Percentiles rank a stretch among this genome's conserved stretches.
phyloP scores from a whole-genome alignment of 2,113 vertebrate species.

The Neotragus moschatus region DNA sequence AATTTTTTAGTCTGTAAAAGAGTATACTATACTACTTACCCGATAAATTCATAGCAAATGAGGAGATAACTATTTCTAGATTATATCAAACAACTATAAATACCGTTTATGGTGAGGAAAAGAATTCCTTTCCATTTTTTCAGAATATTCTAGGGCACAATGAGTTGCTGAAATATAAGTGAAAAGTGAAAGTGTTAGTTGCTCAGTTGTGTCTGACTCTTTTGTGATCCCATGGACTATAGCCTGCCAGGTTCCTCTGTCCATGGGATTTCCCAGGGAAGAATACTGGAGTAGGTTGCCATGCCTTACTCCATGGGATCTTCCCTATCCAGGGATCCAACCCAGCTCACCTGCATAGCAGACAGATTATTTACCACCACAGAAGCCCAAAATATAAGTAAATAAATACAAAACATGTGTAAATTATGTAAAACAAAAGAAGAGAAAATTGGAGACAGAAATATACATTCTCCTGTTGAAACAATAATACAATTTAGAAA shows the following conservation, averaged over 20 bases:
- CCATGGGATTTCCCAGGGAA: neutral
- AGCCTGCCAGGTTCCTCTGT: neutral
- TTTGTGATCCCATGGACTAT: neutral
- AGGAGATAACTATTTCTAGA: neutral
- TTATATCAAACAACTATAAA: constrained; percentile 2
- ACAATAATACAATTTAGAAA: neutral
- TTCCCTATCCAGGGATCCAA: neutral
- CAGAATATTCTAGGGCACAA: neutral
- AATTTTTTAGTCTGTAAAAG: neutral
- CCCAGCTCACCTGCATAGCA: neutral
- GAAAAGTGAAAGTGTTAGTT: neutral
- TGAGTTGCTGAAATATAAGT: neutral
- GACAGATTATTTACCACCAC: neutral
- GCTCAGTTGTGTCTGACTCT: neutral
- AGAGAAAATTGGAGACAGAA: neutral
- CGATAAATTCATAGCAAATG: neutral
- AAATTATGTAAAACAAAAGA: neutral
- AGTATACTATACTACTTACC: neutral
- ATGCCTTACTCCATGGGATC: neutral
- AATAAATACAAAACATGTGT: neutral
- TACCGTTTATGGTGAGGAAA: neutral
- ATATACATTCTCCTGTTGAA: neutral
- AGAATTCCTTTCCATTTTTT: neutral
- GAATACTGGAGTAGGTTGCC: neutral
- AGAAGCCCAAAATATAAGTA: neutral